Conservation (phyloP, 2,113 vertebrate genomes). For the Pseudois nayaur region DNA sequence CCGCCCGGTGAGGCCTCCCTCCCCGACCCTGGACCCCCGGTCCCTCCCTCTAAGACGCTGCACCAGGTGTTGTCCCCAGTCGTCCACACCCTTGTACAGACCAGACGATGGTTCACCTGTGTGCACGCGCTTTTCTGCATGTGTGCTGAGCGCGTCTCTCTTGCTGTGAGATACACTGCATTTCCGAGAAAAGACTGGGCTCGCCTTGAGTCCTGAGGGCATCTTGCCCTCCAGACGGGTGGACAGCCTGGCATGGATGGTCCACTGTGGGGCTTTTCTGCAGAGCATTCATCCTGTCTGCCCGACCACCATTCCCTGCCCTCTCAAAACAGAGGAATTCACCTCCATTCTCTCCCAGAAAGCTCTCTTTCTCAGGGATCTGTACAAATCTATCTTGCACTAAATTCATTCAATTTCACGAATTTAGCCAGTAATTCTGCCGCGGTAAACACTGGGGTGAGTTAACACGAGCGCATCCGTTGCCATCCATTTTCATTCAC, state of each 20-base stretch:
- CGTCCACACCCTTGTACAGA: rapidly evolving
- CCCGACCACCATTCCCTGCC: neutral
- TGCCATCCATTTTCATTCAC: conserved; percentile 47
- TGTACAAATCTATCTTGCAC: neutral
- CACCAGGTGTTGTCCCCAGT: neutral
- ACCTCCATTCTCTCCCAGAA: neutral
- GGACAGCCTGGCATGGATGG: rapidly evolving
- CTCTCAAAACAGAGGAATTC: neutral
- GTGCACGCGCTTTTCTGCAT: rapidly evolving
- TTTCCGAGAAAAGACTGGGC: neutral
- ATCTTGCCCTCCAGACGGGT: rapidly evolving
- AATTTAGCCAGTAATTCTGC: conserved; percentile 29
- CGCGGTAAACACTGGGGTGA: neutral
- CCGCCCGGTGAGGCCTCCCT: rapidly evolving
- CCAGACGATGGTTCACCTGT: rapidly evolving
- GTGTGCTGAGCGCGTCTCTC: rapidly evolving
- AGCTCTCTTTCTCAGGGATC: neutral
- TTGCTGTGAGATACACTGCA: rapidly evolving
- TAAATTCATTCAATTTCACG: conserved; percentile 54
- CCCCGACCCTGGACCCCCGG: rapidly evolving
- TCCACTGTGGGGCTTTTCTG: rapidly evolving
- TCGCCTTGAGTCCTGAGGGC: rapidly evolving
- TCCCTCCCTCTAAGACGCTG: neutral
- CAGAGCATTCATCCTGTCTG: rapidly evolving
- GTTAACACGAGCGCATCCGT: conserved; percentile 52